Percentiles rank a stretch among this genome's conserved stretches.
phyloP scores from a whole-genome alignment of 2,113 vertebrate species.

The Toxotes chatareus region DNA sequence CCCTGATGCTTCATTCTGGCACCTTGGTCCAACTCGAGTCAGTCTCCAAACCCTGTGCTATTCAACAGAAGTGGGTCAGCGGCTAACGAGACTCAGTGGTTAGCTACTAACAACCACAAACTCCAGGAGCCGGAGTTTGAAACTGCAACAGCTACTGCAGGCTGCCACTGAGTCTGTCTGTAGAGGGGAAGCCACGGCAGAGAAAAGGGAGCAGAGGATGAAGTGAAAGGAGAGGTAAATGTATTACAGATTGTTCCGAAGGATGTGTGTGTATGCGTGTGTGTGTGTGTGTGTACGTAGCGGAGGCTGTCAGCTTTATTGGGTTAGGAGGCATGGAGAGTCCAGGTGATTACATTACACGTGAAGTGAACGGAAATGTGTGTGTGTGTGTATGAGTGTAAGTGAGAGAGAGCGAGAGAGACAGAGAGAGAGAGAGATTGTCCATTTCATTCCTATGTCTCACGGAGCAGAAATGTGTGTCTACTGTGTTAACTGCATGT shows the following conservation, averaged over 20 bases:
- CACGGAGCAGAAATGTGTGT: slow-evolving; percentile 29
- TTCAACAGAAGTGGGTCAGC: slow-evolving; percentile 33
- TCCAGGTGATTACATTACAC: slow-evolving; percentile 80
- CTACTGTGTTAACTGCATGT: slow-evolving; percentile 11
- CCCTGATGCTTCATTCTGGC: slow-evolving; percentile 21
- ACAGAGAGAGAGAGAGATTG: background rate
- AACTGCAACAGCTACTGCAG: slow-evolving; percentile 1
- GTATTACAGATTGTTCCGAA: slow-evolving; percentile 54
- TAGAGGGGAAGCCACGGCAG: slow-evolving; percentile 7
- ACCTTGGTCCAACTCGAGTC: slow-evolving; percentile 16
- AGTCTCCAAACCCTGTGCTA: slow-evolving; percentile 22
- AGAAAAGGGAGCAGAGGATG: slow-evolving; percentile 9
- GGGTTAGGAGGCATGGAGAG: slow-evolving; percentile 75
- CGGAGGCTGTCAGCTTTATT: slow-evolving; percentile 73
- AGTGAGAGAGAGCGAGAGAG: background rate
- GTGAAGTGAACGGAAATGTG: slow-evolving; percentile 67
- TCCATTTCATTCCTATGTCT: slow-evolving; percentile 19
- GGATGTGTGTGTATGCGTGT: slow-evolving; percentile 43
- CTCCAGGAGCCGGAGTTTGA: background rate
- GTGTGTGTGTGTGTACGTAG: slow-evolving; percentile 36
- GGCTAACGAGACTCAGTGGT: slow-evolving; percentile 20
- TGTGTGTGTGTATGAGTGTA: slow-evolving; percentile 42
- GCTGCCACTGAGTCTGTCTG: slow-evolving; percentile 2
- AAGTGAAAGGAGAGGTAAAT: slow-evolving; percentile 48
- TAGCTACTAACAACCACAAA: slow-evolving; percentile 4